Conservation (phyloP, 2,113 vertebrate genomes). For the Hepsetus odoe region DNA sequence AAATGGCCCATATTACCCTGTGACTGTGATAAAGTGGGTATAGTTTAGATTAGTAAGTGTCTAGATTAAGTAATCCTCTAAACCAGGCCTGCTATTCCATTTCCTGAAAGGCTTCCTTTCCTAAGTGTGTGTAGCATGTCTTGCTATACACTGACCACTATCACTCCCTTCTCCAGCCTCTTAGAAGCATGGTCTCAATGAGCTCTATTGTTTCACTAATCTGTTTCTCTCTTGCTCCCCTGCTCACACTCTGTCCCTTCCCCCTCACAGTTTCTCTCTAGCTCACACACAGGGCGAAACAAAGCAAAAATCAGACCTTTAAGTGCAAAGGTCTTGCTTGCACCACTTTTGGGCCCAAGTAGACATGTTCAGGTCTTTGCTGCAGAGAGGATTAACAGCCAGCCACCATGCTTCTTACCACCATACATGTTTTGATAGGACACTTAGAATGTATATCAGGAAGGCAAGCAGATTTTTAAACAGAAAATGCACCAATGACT, state of each 20-base stretch:
- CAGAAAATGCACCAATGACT: no score
- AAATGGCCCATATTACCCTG: not conserved
- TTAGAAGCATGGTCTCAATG: constrained; percentile 60
- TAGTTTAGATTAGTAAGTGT: no score
- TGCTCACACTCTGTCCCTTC: not conserved
- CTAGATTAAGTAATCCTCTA: not conserved
- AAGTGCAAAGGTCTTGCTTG: constrained; percentile 59
- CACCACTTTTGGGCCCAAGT: constrained; percentile 21
- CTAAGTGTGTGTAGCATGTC: constrained; percentile 2
- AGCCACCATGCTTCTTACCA: no score
- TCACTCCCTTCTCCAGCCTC: constrained; percentile 55
- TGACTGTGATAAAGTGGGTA: not conserved
- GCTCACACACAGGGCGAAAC: constrained; percentile 58
- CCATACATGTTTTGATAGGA: no score
- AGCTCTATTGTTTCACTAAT: constrained; percentile 68
- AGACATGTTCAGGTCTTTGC: no score
- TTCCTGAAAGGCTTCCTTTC: constrained; percentile 38
- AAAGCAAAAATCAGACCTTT: constrained; percentile 69
- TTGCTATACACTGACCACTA: constrained; percentile 52
- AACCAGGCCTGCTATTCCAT: constrained; percentile 41
- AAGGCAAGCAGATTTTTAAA: no score
- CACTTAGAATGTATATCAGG: no score
- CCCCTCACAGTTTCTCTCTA: not conserved
- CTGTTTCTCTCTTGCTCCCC: constrained; percentile 20
- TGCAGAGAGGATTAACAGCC: not conserved